These are phyloP conservation scores for Elysia crispata DNA, from an alignment of 2,888 invertebrate genomes.

Conservation along the genomic window DNA sequence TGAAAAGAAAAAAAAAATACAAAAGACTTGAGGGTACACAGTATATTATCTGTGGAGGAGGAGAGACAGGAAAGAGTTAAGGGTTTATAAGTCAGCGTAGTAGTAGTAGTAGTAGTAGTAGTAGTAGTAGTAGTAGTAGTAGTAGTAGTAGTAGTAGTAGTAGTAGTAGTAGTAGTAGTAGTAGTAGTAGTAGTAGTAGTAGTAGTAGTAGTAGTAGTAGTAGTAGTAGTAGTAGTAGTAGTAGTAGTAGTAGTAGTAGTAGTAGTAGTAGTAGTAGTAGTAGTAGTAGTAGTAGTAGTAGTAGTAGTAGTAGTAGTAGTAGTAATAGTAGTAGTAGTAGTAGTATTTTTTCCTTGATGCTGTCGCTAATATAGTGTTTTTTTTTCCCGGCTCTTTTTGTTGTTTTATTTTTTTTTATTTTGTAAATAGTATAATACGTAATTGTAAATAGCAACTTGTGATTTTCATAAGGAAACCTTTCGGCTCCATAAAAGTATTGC, in stretches of 20 bases:
- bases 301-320: not conserved
- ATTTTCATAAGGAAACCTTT: too few species aligned
- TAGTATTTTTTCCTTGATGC: not conserved
- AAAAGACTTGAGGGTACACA: too few species aligned
- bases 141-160: not conserved
- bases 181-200: not conserved
- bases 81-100: not conserved
- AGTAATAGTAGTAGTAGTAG: too few species aligned
- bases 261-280: not conserved
- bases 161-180: not conserved
- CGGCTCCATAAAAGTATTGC: too few species aligned
- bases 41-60: too few species aligned
- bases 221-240: not conserved
- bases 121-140: not conserved
- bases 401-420: too few species aligned
- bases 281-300: not conserved
- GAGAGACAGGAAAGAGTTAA: not conserved
- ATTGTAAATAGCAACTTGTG: too few species aligned
- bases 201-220: not conserved
- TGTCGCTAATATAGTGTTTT: too few species aligned
- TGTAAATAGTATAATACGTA: too few species aligned
- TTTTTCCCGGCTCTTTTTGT: too few species aligned
- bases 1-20: too few species aligned
- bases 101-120: too few species aligned
- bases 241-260: not conserved